A percentile compares a stretch with the other conserved stretches of the same genome.
phyloP scores from a whole-genome alignment of 2,888 invertebrate species.

The Meloe dianella region DNA sequence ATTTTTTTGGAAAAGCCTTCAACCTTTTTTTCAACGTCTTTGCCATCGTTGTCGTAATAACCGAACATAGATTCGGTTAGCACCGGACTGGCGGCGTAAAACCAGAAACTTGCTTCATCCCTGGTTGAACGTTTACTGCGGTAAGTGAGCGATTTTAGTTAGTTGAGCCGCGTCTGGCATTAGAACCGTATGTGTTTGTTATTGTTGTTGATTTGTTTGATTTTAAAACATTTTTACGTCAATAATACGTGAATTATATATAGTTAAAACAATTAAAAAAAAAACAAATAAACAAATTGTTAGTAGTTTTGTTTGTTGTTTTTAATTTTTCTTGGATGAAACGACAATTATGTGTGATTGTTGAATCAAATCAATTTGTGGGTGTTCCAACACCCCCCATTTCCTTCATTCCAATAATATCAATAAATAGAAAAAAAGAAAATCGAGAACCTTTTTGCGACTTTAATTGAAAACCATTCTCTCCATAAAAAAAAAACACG shows the following conservation, averaged over 20 bases:
- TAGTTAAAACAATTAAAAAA: constrained; percentile 22
- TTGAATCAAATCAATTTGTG: background rate
- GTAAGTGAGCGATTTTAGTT: constrained; percentile 54
- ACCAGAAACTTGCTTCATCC: constrained; percentile 38
- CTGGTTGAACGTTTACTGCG: constrained; percentile 50
- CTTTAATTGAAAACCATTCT: background rate
- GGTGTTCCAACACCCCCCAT: background rate
- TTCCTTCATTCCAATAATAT: background rate
- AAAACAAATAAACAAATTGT: background rate
- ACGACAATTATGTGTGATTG: background rate
- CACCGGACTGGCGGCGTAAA: background rate
- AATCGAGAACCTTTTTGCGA: background rate
- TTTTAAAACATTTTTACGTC: constrained; percentile 58
- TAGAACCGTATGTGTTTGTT: background rate
- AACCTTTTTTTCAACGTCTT: background rate
- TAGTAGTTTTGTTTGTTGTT: background rate
- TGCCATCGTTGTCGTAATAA: background rate
- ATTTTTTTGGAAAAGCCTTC: background rate
- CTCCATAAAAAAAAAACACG: background rate
- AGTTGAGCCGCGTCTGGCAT: constrained; percentile 51
- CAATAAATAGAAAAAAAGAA: background rate
- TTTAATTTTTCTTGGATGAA: background rate
- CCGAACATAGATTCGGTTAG: constrained; percentile 12
- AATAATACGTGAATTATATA: constrained; percentile 53
- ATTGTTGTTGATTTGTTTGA: constrained; percentile 1